These are phyloP conservation scores for Synchiropus splendidus DNA, from an alignment of 2,113 vertebrate species.

Conservation along the genomic window DNA sequence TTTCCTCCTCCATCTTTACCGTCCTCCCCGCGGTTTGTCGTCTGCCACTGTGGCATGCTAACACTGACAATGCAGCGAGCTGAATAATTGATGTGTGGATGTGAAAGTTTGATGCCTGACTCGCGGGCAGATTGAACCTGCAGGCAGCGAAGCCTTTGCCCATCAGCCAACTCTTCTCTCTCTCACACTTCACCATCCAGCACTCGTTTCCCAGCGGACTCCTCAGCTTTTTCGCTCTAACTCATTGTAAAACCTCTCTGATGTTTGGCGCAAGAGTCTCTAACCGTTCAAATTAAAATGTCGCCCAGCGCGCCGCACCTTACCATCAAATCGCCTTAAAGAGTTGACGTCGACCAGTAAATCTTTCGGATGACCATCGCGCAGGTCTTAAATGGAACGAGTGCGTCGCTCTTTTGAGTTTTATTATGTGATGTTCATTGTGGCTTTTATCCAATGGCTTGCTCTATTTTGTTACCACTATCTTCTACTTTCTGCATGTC, in stretches of 20 bases:
- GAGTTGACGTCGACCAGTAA: too few relatives aligned
- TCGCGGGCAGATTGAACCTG: constrained; percentile 68
- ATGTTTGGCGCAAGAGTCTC: constrained; percentile 45
- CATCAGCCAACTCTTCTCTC: constrained; percentile 40
- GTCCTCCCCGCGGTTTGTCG: constrained; percentile 37
- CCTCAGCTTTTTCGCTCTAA: constrained; percentile 26
- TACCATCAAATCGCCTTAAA: too few relatives aligned
- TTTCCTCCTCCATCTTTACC: background rate
- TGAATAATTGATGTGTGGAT: constrained; percentile 69
- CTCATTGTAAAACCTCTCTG: constrained; percentile 40
- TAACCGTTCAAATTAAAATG: constrained; percentile 16
- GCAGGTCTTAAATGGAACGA: too few relatives aligned
- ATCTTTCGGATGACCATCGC: too few relatives aligned
- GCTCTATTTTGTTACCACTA: too few relatives aligned
- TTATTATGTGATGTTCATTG: too few relatives aligned
- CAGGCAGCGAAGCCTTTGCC: constrained; percentile 53
- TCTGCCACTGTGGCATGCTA: constrained; percentile 56
- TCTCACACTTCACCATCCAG: constrained; percentile 20
- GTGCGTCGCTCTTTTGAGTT: too few relatives aligned
- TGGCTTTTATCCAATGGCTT: too few relatives aligned
- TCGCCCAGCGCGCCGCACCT: too few relatives aligned
- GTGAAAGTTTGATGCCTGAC: constrained; percentile 70
- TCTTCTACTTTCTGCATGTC: too few relatives aligned
- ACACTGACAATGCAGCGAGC: constrained; percentile 45
- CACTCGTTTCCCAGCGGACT: constrained; percentile 35